A percentile compares a stretch with the other conserved stretches of the same genome.
Evolutionary conservation across 1,140 invertebrate species (phyloP).

Genomic region (Drosophila serrata): DNA sequence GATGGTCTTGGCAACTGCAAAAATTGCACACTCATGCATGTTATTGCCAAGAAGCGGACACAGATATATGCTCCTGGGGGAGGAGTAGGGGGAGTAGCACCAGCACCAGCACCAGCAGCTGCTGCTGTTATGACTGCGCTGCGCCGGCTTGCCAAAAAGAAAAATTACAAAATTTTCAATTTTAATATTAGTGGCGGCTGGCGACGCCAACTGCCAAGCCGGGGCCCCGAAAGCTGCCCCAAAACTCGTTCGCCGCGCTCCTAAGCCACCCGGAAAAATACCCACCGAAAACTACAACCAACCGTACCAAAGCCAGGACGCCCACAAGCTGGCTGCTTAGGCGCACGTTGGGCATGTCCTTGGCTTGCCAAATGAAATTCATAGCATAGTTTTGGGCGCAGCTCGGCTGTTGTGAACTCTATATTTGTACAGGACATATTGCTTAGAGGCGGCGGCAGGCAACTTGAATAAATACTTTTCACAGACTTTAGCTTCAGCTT

Average conservation of each 20-base stretch:
- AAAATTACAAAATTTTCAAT: slow-evolving; percentile 84
- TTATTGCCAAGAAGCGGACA: slow-evolving; percentile 81
- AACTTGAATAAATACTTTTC: slow-evolving; percentile 7
- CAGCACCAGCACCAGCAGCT: slow-evolving; percentile 9
- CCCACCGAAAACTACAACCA: slow-evolving; percentile 4
- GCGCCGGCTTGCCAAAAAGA: slow-evolving; percentile 80
- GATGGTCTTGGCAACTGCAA: slow-evolving; percentile 75
- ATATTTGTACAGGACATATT: slow-evolving; percentile 56
- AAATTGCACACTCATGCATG: slow-evolving; percentile 84
- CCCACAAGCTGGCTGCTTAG: slow-evolving; percentile 63
- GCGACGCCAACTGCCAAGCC: slow-evolving; percentile 74
- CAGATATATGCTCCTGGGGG: slow-evolving; percentile 61
- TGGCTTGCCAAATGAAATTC: slow-evolving; percentile 83
- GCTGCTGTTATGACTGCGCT: slow-evolving; percentile 81
- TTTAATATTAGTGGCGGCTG: slow-evolving; percentile 82
- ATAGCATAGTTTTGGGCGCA: slow-evolving; percentile 76
- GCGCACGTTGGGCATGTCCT: slow-evolving; percentile 81
- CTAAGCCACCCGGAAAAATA: slow-evolving; percentile 12
- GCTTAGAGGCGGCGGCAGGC: slow-evolving; percentile 9
- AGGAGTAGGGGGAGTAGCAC: background rate
- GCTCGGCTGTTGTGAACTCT: slow-evolving; percentile 49
- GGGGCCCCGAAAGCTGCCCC: slow-evolving; percentile 15
- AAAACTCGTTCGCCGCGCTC: background rate
- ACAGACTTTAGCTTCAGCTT: background rate
- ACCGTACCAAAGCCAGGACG: slow-evolving; percentile 5